Percentiles rank a stretch among this genome's conserved stretches.
These are phyloP conservation scores for Ovis canadensis DNA, from an alignment of 2,113 vertebrate species.

Conservation along the genomic window DNA sequence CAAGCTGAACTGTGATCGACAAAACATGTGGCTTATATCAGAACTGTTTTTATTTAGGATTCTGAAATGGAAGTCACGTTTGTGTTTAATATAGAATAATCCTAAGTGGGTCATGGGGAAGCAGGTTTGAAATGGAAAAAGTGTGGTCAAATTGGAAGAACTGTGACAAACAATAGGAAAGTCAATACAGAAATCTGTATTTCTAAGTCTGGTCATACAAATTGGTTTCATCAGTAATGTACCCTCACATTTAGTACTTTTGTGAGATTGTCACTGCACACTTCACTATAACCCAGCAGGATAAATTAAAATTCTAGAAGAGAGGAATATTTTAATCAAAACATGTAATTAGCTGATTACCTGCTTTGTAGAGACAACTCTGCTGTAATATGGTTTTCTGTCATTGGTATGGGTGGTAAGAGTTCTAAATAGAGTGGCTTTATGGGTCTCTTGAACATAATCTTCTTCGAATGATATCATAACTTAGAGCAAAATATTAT, in stretches of 20 bases:
- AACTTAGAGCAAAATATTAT: neutral
- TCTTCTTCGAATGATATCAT: constrained; percentile 14
- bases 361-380: constrained; percentile 3
- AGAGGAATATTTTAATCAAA: constrained; percentile 37
- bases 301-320: constrained; percentile 9
- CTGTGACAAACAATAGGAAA: neutral
- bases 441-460: neutral
- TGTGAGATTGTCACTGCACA: neutral
- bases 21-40: constrained; percentile 26
- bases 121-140: neutral
- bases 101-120: neutral
- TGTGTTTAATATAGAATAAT: neutral
- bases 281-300: neutral
- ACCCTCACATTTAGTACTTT: neutral
- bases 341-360: constrained; percentile 55
- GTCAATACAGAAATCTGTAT: neutral
- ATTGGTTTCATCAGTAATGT: neutral
- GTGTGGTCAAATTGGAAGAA: neutral
- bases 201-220: neutral
- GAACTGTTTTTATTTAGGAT: neutral
- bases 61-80: neutral
- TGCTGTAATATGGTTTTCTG: constrained; percentile 2
- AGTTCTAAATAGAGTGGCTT: neutral
- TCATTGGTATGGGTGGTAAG: neutral
- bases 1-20: neutral